These are phyloP conservation scores for Caenorhabditis sp. DNA, from an alignment of 2,888 invertebrate genomes.

Conservation along the genomic window DNA sequence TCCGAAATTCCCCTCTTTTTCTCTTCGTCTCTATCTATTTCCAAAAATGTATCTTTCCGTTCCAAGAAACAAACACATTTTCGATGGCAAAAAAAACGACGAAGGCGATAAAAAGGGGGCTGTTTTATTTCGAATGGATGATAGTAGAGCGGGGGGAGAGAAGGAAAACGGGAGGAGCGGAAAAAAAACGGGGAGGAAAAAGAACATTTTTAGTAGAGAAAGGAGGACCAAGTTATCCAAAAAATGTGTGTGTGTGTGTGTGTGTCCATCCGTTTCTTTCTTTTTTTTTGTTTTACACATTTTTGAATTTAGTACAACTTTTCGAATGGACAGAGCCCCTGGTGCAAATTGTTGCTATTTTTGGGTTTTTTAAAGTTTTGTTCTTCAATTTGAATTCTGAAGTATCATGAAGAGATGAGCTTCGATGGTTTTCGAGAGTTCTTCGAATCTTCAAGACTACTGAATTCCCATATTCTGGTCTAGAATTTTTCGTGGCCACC, in stretches of 20 bases:
- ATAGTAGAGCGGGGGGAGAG: neutral
- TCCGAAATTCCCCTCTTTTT: neutral
- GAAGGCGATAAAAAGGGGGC: slow-evolving; percentile 26
- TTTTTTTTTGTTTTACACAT: neutral
- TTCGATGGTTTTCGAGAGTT: too few species aligned
- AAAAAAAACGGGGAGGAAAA: slow-evolving; percentile 7
- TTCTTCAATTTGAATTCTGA: neutral
- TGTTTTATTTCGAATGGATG: slow-evolving; percentile 7
- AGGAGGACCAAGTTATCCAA: slow-evolving; percentile 15
- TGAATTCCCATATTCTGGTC: too few species aligned
- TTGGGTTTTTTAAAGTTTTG: neutral
- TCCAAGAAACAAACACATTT: neutral
- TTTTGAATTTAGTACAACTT: too few species aligned
- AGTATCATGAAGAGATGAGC: neutral
- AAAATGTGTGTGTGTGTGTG: neutral
- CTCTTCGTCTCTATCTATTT: slow-evolving; percentile 8
- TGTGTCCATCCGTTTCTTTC: slow-evolving; percentile 1
- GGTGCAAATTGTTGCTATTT: neutral
- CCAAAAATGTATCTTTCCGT: slow-evolving; percentile 1
- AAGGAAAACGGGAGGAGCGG: neutral
- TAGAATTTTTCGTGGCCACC: too few species aligned
- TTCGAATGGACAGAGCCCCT: neutral
- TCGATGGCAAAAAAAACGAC: slow-evolving; percentile 11
- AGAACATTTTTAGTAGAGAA: slow-evolving; percentile 1
- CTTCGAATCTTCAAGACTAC: too few species aligned